These are phyloP conservation scores for Beaufortia kweichowensis DNA, from an alignment of 2,113 vertebrate genomes.

Conservation along the genomic window DNA sequence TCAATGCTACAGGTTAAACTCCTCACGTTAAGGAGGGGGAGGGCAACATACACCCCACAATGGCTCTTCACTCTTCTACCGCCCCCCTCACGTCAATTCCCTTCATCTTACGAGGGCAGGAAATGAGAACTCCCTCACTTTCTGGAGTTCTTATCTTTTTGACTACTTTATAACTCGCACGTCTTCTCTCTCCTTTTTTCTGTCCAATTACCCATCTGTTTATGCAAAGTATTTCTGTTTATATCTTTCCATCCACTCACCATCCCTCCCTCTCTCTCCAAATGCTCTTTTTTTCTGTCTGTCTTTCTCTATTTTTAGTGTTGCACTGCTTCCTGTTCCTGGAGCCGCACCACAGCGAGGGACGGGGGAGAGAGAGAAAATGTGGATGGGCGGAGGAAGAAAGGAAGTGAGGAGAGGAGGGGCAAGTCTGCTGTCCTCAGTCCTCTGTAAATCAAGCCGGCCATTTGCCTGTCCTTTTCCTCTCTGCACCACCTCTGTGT, in stretches of 20 bases:
- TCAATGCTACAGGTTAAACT: slow-evolving; percentile 37
- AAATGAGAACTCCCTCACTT: slow-evolving; percentile 12
- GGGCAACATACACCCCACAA: not conserved
- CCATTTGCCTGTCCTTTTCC: slow-evolving; percentile 43
- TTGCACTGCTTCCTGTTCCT: slow-evolving; percentile 58
- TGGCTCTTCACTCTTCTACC: not conserved
- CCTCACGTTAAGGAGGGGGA: not conserved
- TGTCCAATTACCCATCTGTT: slow-evolving; percentile 32
- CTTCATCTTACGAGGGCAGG: slow-evolving; percentile 7
- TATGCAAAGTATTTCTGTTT: slow-evolving; percentile 38
- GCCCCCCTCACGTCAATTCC: not conserved
- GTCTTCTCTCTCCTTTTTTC: not conserved
- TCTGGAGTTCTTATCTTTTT: not conserved
- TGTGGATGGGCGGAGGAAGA: slow-evolving; percentile 34
- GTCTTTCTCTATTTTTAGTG: slow-evolving; percentile 58
- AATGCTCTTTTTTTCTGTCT: slow-evolving; percentile 12
- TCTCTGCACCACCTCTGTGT: slow-evolving; percentile 9
- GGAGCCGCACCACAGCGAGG: slow-evolving; percentile 44
- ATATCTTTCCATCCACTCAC: slow-evolving; percentile 18
- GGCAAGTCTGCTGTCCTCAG: slow-evolving; percentile 46
- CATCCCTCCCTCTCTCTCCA: slow-evolving; percentile 34
- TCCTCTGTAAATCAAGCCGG: slow-evolving; percentile 53
- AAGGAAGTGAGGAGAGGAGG: slow-evolving; percentile 40
- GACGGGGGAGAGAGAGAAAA: slow-evolving; percentile 28
- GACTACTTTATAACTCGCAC: not conserved